Percentiles rank a stretch among this genome's conserved stretches.
phyloP scores from a whole-genome alignment of 2,113 vertebrate species.

The Chauna torquata region DNA sequence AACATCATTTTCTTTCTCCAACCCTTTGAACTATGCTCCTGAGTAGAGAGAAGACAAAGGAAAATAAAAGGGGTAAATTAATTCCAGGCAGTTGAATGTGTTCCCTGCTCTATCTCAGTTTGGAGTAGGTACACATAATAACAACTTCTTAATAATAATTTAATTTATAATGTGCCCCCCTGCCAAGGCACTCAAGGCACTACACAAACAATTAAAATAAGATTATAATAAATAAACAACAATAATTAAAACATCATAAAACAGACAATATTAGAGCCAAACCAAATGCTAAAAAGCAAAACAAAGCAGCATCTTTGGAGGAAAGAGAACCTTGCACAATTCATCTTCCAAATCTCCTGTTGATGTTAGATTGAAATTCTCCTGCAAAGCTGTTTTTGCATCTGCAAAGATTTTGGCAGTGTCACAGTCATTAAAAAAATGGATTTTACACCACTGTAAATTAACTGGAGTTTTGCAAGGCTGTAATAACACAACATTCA shows the following conservation, averaged over 20 bases:
- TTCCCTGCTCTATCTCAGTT: slow-evolving; percentile 25
- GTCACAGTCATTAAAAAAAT: slow-evolving; percentile 34
- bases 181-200: slow-evolving; percentile 56
- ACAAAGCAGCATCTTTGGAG: slow-evolving; percentile 42
- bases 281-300: slow-evolving; percentile 52
- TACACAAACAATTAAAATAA: slow-evolving; percentile 74
- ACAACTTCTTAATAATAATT: slow-evolving; percentile 75
- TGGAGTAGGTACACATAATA: slow-evolving; percentile 55
- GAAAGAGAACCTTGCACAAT: slow-evolving; percentile 14
- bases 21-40: background rate
- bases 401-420: slow-evolving; percentile 70
- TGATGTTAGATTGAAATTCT: slow-evolving; percentile 64
- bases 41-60: slow-evolving; percentile 12
- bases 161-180: slow-evolving; percentile 67
- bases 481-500: background rate
- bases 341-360: slow-evolving; percentile 67
- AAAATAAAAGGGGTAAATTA: background rate
- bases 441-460: slow-evolving; percentile 2
- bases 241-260: slow-evolving; percentile 79
- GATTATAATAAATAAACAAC: slow-evolving; percentile 74
- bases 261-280: slow-evolving; percentile 48
- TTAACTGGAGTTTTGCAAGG: slow-evolving; percentile 3
- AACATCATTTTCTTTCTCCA: background rate
- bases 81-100: slow-evolving; percentile 19
- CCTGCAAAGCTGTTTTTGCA: slow-evolving; percentile 54